Base-by-base conservation (phyloP, 1,140 invertebrate genomes). In the Halesus radiatus region DNA sequence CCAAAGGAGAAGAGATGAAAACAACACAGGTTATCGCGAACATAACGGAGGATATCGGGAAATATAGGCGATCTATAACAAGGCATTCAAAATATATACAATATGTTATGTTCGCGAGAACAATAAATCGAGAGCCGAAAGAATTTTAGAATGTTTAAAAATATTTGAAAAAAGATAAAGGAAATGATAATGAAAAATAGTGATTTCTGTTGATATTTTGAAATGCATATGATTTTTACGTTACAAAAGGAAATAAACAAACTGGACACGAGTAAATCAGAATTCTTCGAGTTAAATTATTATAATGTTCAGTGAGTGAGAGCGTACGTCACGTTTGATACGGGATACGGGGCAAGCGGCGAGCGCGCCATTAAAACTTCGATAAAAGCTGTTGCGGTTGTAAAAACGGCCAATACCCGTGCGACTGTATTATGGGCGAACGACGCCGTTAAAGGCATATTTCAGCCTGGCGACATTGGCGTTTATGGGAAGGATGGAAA, bases 331-430 rank as follows among this genome's bases (percentile, higher is more conserved):
- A 52, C 45, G 37, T 64, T 64, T 77, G 32, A 77, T 78, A 81
- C 45, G n/a, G 76, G 37, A 32, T 7, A 7, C 6, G 5, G 32
- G 32, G 5, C 3, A 7, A 32, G 79, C 18, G 50, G 64, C 52
- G 58, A 18, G 56, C 64, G 68, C 56, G 68, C 80, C 73, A 78
- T 81, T 81, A 81, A 81, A 81, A 81, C 66, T 77, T 81, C 80
- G 80, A 81, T 81, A 81, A 81, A 81, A 78, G 75, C 73, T 52
- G 68, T 76, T 76, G 79, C 73, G 72, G 79, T 78, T 78, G 72
- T 81, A 81, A 81, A 80, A 81, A 81, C 45, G 75, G 64, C 23
- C 76, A 45, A 80, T 68, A 77, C 74, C 60, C 53, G 45, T 15
- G 62, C 79, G 73, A 80, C 70, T 56, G 75, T 76, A 80, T 80